Conservation (phyloP, 2,888 invertebrate species). For the Merodon equestris region DNA sequence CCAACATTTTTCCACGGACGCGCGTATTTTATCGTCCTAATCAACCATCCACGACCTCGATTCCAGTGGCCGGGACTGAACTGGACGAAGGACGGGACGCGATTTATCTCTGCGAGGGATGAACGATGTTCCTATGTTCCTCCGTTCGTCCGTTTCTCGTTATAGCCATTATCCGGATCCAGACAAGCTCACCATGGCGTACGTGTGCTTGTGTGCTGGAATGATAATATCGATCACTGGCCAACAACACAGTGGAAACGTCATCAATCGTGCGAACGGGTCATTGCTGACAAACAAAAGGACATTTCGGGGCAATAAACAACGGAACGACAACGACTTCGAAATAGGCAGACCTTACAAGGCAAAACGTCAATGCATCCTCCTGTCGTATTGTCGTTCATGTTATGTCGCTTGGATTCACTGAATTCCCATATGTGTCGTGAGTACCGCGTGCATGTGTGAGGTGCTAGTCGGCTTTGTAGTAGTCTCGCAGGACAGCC, state of each 20-base stretch:
- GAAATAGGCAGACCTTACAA: conserved; percentile 28
- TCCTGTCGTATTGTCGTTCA: conserved; percentile 40
- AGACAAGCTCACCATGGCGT: too few relatives aligned
- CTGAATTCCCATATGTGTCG: conserved; percentile 19
- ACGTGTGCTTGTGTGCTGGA: conserved; percentile 36
- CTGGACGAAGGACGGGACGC: conserved; percentile 48
- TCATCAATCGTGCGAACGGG: conserved; percentile 66
- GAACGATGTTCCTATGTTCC: conserved; percentile 50
- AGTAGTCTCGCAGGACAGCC: conserved; percentile 35
- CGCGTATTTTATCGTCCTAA: conserved; percentile 68
- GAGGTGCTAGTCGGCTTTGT: neutral
- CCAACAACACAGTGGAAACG: conserved; percentile 48
- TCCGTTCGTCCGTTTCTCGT: conserved; percentile 33
- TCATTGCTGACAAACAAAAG: conserved; percentile 67
- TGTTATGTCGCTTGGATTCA: conserved; percentile 24
- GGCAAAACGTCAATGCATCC: conserved; percentile 56
- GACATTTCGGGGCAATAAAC: conserved; percentile 65
- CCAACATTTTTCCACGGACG: conserved; percentile 64
- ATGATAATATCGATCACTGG: conserved; percentile 59
- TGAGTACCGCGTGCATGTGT: neutral
- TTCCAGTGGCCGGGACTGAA: too few relatives aligned
- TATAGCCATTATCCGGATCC: too few relatives aligned
- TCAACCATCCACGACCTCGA: conserved; percentile 44
- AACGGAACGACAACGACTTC: conserved; percentile 37
- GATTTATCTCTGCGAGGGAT: conserved; percentile 65